A percentile compares a stretch with the other conserved stretches of the same genome.
phyloP scores from a whole-genome alignment of 2,797 vertebrate species.

The Apodemus agrarius region DNA sequence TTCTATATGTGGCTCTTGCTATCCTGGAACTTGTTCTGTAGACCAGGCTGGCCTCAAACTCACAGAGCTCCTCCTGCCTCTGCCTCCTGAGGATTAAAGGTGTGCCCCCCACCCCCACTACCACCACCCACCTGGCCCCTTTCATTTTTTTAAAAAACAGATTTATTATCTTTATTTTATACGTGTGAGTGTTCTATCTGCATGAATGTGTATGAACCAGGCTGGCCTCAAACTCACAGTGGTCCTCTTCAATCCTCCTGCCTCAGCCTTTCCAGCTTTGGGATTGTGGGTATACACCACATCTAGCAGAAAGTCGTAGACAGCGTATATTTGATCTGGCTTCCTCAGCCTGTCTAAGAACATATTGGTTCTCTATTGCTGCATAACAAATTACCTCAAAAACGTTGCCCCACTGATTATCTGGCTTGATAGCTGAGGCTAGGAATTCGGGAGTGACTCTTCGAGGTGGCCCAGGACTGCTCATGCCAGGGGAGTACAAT shows the following conservation, averaged over 20 bases:
- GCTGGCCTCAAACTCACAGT: not conserved
- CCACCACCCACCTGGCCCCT: not conserved
- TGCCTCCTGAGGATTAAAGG: not conserved
- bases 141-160: not conserved
- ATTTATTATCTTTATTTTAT: not conserved
- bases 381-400: not conserved
- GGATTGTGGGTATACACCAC: not conserved
- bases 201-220: not conserved
- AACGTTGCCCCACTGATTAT: not conserved
- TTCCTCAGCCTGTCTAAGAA: not conserved
- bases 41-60: not conserved
- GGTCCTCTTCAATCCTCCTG: not conserved
- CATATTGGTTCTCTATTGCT: not conserved
- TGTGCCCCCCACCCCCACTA: not conserved
- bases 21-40: not conserved
- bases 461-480: not conserved
- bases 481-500: not conserved
- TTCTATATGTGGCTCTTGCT: not conserved
- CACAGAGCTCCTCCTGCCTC: not conserved
- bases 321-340: not conserved
- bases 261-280: not conserved
- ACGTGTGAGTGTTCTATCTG: not conserved
- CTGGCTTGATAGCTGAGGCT: not conserved
- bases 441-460: not conserved
- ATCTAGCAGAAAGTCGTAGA: not conserved